Evolutionary conservation across 2,113 vertebrate genomes (phyloP).

Genomic region (Cyphomyrus discorhynchus): DNA sequence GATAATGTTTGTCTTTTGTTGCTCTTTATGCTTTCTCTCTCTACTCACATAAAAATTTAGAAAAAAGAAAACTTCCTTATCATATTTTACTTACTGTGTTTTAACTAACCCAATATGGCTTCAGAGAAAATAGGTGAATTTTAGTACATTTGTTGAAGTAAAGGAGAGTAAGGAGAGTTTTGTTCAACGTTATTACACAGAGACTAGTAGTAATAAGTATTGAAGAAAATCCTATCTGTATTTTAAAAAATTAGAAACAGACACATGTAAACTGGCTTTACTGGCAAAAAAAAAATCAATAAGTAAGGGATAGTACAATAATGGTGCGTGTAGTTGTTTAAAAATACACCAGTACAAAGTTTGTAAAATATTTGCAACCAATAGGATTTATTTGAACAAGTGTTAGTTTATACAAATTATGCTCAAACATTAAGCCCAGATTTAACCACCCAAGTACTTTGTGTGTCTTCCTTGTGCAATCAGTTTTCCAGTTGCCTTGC

Average conservation of each 20-base stretch:
- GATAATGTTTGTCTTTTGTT: background rate
- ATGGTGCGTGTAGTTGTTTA: background rate
- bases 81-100: background rate
- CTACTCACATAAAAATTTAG: background rate
- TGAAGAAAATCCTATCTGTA: background rate
- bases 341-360: background rate
- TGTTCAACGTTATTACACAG: too few relatives aligned
- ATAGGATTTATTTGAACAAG: background rate
- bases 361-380: background rate
- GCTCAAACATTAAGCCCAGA: background rate
- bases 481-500: conserved; percentile 79
- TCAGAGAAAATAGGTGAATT: background rate
- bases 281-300: background rate
- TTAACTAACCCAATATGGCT: background rate
- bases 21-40: background rate
- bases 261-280: background rate
- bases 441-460: conserved; percentile 73
- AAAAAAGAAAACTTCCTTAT: background rate
- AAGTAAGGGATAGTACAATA: background rate
- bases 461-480: conserved; percentile 92
- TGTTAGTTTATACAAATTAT: background rate
- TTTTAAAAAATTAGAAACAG: background rate
- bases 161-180: too few relatives aligned
- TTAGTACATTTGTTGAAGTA: background rate
- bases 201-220: too few relatives aligned